phyloP scores from a whole-genome alignment of 2,113 vertebrate genomes.

The Nanorana parkeri region DNA sequence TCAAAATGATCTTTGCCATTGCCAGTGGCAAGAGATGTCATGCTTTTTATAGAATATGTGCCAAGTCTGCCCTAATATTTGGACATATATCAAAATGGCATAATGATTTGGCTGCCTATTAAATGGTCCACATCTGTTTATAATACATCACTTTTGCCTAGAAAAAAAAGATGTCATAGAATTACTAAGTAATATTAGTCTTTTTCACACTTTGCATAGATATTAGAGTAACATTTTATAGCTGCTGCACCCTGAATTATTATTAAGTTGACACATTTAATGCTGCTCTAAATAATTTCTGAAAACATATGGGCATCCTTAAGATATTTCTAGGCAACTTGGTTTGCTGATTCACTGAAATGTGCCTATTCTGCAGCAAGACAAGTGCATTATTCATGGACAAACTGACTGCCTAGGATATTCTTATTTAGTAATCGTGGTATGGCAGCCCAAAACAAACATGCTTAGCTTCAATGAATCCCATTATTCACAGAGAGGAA shows the following conservation, averaged over 20 bases:
- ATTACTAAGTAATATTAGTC: conserved; percentile 36
- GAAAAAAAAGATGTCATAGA: conserved; percentile 13
- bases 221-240: conserved; percentile 24
- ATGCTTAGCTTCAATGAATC: conserved; percentile 62
- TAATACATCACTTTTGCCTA: not conserved
- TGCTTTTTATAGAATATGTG: conserved; percentile 5
- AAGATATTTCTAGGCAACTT: conserved; percentile 60
- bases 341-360: conserved; percentile 58
- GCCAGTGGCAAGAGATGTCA: conserved; percentile 15
- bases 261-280: conserved; percentile 67
- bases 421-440: conserved; percentile 67
- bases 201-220: conserved; percentile 27
- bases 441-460: conserved; percentile 60
- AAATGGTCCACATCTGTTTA: conserved; percentile 33
- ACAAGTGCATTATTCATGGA: conserved; percentile 8
- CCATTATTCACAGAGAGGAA: conserved; percentile 61
- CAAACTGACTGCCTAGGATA: conserved; percentile 59
- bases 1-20: not conserved
- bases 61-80: conserved; percentile 12
- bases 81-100: conserved; percentile 25
- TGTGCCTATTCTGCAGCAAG: conserved; percentile 40
- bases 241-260: conserved; percentile 58
- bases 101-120: conserved; percentile 13
- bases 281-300: conserved; percentile 62
- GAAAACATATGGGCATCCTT: conserved; percentile 62